Evolutionary conservation across 2,888 invertebrate genomes (phyloP), one percentile per base, ranked within the genome.

Genomic region (Vannuccia rotundouncinata): DNA sequence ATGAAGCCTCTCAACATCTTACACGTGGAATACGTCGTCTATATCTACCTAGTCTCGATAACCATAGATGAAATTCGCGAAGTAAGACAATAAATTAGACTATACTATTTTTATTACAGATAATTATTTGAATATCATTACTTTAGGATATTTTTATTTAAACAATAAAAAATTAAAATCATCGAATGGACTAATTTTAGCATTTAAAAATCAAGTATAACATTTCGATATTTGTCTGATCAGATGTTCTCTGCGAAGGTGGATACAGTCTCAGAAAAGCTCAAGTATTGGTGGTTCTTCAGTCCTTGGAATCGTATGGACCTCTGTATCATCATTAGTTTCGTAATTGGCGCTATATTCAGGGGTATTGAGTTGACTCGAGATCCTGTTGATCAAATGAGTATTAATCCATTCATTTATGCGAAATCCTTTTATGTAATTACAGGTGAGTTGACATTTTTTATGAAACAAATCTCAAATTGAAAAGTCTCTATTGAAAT

Each of bases 281-380:
- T 86, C 0, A 82, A 84, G 79, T 86, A 86, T 82, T 88, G 86
- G 86, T 85, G 85, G 82, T 84, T 84, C 13, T 83, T 84, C 79
- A 82, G 83, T n/a, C 82, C 84, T 74, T 86, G 86, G 84, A 86
- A 86, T 82, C 81, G 83, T 13, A 80, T 85, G 31, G 86, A 86
- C 77, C 59, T 84, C 13, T 59, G 85, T 0, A 82, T 84, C 31
- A 29, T 85, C 29, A 1, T n/a, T n/a, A n/a, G 83, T 5, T 80
- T 85, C 0, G 84, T 82, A 25, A 10, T 84, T 17, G 13, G 84
- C 1, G 84, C 83, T n/a, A 82, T 85, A 30, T 74, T 81, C 1
- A 79, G 85, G n/a, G 81, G 86, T 10, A 81, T 83, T 79, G 77
- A 10, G 17, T 17, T 31, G 25, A 17, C 22, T 5, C n/a, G 25